Evolutionary conservation across 2,797 vertebrate genomes (phyloP).

Genomic region (Schizopygopsis pylzovi): DNA sequence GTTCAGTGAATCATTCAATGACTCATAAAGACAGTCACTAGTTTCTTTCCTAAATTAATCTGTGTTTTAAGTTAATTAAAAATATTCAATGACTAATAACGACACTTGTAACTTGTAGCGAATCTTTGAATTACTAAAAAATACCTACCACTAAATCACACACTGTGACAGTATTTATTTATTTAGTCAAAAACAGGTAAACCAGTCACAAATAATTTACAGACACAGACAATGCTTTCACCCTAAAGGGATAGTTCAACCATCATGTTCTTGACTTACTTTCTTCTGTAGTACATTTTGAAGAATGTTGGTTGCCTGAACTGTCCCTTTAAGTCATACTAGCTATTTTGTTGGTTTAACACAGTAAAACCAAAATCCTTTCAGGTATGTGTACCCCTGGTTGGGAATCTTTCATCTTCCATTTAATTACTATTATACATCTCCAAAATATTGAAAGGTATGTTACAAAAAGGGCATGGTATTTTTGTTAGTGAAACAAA

Average conservation of each 20-base stretch:
- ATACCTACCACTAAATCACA: neutral
- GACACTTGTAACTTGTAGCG: neutral
- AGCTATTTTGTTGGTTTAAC: neutral
- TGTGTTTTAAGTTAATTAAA: neutral
- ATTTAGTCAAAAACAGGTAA: neutral
- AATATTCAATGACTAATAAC: neutral
- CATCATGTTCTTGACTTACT: neutral
- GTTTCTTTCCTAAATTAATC: neutral
- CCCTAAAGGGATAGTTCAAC: neutral
- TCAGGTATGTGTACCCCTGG: neutral
- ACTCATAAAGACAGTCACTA: neutral
- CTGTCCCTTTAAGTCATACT: neutral
- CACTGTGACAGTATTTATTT: neutral
- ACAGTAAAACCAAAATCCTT: neutral
- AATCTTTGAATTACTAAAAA: neutral
- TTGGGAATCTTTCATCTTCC: neutral
- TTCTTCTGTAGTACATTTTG: neutral
- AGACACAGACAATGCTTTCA: neutral
- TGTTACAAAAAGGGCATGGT: neutral
- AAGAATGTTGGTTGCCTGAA: no score
- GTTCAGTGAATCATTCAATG: neutral
- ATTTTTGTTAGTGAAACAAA: constrained; percentile 9
- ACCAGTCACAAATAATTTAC: neutral
- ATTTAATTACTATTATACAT: neutral
- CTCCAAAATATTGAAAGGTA: neutral